Evolutionary conservation across 2,113 vertebrate genomes (phyloP).

Genomic region (Microtus pennsylvanicus): DNA sequence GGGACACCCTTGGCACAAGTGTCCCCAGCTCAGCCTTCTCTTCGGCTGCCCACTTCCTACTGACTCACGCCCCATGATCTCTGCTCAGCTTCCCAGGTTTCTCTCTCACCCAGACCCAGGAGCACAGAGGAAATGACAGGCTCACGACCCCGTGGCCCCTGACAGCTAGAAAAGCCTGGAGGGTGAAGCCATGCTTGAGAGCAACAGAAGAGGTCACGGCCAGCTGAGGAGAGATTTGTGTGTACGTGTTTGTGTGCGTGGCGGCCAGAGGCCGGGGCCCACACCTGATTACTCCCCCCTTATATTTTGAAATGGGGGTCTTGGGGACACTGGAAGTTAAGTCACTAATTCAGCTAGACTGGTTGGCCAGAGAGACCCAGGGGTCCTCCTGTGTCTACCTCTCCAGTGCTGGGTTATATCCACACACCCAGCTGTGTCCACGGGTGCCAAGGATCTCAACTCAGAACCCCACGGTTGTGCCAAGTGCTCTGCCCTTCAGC

Average conservation of each 20-base stretch:
- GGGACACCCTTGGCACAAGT: background rate
- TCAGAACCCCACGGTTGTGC: background rate
- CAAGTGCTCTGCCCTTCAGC: background rate
- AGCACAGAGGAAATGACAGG: background rate
- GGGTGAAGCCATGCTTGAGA: background rate
- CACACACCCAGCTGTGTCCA: background rate
- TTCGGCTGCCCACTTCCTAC: background rate
- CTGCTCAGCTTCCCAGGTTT: background rate
- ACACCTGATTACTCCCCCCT: background rate
- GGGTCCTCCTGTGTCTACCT: background rate
- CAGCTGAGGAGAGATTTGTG: background rate
- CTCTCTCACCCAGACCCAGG: background rate
- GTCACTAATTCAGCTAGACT: background rate
- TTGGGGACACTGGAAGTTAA: background rate
- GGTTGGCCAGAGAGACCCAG: background rate
- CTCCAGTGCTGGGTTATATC: background rate
- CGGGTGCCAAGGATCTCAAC: background rate
- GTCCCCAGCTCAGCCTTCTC: too few relatives aligned
- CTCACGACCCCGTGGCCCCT: too few relatives aligned
- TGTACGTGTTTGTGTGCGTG: background rate
- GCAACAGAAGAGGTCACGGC: background rate
- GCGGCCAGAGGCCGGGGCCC: background rate
- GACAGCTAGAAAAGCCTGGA: background rate
- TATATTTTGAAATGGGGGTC: background rate
- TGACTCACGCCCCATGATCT: rapidly evolving